Evolutionary conservation across 2,888 invertebrate species (phyloP).

Genomic region (Heliconius ismenius): DNA sequence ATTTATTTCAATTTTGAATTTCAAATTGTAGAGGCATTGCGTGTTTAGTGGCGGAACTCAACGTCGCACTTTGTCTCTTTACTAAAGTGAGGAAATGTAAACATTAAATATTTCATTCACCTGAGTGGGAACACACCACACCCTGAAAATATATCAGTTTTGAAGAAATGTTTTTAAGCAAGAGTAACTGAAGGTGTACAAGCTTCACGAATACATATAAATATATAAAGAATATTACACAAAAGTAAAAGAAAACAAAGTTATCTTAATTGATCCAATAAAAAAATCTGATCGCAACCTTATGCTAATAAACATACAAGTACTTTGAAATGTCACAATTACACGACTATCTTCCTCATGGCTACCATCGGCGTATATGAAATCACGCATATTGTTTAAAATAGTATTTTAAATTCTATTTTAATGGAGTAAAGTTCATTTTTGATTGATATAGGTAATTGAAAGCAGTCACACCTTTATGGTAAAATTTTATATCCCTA

Average conservation of each 20-base stretch:
- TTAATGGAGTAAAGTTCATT: neutral
- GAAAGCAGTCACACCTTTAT: constrained; percentile 25
- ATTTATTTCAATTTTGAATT: no score
- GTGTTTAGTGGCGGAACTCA: no score
- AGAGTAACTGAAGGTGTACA: neutral
- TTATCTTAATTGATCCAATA: constrained; percentile 12
- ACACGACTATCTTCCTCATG: constrained; percentile 13
- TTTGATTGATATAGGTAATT: neutral
- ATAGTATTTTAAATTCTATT: neutral
- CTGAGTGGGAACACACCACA: no score
- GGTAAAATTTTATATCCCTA: constrained; percentile 33
- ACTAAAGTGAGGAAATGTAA: no score
- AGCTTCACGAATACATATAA: neutral
- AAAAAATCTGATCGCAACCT: constrained; percentile 2
- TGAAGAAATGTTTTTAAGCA: neutral
- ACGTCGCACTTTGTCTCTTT: no score
- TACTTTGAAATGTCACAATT: constrained; percentile 28
- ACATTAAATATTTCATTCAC: no score
- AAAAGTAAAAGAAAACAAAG: neutral
- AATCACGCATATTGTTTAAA: neutral
- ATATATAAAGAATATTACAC: neutral
- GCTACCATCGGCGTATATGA: constrained; percentile 24
- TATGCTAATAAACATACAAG: constrained; percentile 7
- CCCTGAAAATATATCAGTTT: neutral
- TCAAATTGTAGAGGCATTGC: no score